phyloP scores from a whole-genome alignment of 2,797 vertebrate genomes.

The Mormyrops attenuatus region DNA sequence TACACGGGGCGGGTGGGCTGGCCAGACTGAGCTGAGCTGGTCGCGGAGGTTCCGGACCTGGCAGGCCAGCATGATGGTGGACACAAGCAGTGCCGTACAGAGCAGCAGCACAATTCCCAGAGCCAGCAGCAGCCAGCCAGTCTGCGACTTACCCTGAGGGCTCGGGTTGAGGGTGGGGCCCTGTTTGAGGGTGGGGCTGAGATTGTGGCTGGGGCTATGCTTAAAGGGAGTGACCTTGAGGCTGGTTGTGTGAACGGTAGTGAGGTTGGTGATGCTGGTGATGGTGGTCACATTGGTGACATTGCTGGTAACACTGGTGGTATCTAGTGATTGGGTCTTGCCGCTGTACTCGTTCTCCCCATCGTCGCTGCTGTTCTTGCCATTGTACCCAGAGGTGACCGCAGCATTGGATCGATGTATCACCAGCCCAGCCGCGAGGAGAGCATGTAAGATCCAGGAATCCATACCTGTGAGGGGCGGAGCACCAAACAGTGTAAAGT shows the following conservation, averaged over 20 bases:
- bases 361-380: too few relatives aligned
- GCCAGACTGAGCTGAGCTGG: constrained; percentile 22
- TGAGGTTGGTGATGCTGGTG: not conserved
- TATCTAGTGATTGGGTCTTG: not conserved
- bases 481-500: not conserved
- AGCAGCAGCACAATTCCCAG: not conserved
- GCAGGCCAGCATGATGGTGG: constrained; percentile 13
- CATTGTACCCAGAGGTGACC: too few relatives aligned
- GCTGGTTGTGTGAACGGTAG: fast-evolving
- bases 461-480: not conserved
- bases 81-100: constrained; percentile 32
- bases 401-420: not conserved
- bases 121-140: not conserved
- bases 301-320: not conserved
- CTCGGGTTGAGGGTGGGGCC: fast-evolving
- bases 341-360: too few relatives aligned
- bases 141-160: not conserved
- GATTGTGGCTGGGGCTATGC: too few relatives aligned
- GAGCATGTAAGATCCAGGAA: not conserved
- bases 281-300: not conserved
- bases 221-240: fast-evolving
- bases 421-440: not conserved
- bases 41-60: constrained; percentile 43
- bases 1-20: not conserved
- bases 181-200: too few relatives aligned